phyloP scores from a whole-genome alignment of 2,888 invertebrate genomes.

The Parascotia fuliginaria region DNA sequence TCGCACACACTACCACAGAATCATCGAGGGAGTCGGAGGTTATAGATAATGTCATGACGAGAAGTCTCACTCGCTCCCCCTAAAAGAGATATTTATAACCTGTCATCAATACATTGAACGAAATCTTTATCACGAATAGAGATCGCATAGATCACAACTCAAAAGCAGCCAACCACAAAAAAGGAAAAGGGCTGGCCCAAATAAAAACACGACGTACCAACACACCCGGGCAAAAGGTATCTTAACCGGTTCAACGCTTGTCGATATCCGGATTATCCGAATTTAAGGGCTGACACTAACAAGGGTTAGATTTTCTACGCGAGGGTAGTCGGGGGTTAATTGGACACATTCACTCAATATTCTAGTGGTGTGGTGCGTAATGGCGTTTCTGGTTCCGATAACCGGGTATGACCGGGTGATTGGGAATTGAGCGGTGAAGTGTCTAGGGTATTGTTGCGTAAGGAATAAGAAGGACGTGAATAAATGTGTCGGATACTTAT shows the following conservation, averaged over 20 bases:
- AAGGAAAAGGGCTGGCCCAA: slow-evolving; percentile 2
- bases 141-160: background rate
- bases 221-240: slow-evolving; percentile 43
- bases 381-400: slow-evolving; percentile 37
- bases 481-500: background rate
- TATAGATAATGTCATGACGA: too few species aligned
- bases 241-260: slow-evolving; percentile 64
- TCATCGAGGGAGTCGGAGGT: too few species aligned
- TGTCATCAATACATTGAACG: background rate
- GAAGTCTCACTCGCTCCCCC: too few species aligned
- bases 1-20: too few species aligned
- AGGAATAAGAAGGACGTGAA: background rate
- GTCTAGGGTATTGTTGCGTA: background rate
- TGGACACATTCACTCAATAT: slow-evolving; percentile 54
- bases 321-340: slow-evolving; percentile 46
- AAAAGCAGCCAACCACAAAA: slow-evolving; percentile 1
- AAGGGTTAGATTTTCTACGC: slow-evolving; percentile 71
- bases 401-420: slow-evolving; percentile 31
- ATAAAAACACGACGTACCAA: slow-evolving; percentile 15
- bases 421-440: slow-evolving; percentile 14
- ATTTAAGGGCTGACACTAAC: slow-evolving; percentile 76
- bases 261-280: slow-evolving; percentile 72
- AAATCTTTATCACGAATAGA: background rate
- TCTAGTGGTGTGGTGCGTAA: slow-evolving; percentile 41
- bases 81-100: too few species aligned